phyloP scores from a whole-genome alignment of 23 tunicate species.

The Diplosoma virens region DNA sequence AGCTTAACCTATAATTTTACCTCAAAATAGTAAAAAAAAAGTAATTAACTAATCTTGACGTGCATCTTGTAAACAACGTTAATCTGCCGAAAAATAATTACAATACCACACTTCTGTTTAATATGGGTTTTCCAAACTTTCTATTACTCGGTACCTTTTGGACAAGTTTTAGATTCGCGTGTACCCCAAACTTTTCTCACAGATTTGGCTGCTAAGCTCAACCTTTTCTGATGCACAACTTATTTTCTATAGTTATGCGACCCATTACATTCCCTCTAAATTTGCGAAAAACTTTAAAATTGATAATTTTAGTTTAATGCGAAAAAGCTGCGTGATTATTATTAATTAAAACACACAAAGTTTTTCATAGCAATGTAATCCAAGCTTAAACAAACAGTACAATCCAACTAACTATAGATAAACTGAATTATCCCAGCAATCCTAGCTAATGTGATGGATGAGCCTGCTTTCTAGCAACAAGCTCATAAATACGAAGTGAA shows the following conservation, averaged over 20 bases:
- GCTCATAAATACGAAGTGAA: conserved; percentile 14
- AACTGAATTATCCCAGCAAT: conserved; percentile 17
- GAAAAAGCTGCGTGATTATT: conserved; percentile 21
- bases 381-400: conserved; percentile 13
- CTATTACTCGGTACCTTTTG: conserved; percentile 20
- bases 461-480: conserved; percentile 6
- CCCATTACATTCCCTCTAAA: background rate
- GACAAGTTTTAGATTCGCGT: conserved; percentile 14
- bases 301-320: conserved; percentile 6
- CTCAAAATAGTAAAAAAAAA: too few species aligned
- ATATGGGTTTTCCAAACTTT: too few species aligned
- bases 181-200: conserved; percentile 20
- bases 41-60: too few species aligned
- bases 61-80: too few species aligned
- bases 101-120: too few species aligned
- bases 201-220: conserved; percentile 10
- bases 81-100: too few species aligned
- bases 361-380: conserved; percentile 21
- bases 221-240: conserved; percentile 21
- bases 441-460: conserved; percentile 9
- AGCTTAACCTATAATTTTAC: too few species aligned
- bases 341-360: conserved; percentile 25
- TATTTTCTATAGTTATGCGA: conserved; percentile 16
- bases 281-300: conserved; percentile 1
- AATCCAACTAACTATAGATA: conserved; percentile 19